phyloP scores from a whole-genome alignment of 2,888 invertebrate species.

The Dermolepida albohirtum region DNA sequence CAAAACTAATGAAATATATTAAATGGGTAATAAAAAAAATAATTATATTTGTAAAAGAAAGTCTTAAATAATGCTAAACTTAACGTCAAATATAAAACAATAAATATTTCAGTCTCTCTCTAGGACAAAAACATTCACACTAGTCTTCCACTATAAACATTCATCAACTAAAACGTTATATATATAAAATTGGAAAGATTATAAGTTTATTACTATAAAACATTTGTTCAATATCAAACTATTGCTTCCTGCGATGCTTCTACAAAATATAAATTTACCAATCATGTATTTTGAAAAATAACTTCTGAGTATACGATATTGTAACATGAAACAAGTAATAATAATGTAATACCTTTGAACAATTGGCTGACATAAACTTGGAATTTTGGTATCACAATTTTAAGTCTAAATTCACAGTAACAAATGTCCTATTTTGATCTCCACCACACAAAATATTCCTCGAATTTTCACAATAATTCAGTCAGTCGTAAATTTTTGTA shows the following conservation, averaged over 20 bases:
- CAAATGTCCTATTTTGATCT: conserved; percentile 35
- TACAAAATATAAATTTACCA: conserved; percentile 24
- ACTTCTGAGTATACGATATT: conserved; percentile 8
- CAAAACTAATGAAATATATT: conserved; percentile 23
- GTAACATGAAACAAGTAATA: conserved; percentile 17
- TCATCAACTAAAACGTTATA: conserved; percentile 37
- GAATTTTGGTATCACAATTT: conserved; percentile 52
- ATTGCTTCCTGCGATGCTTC: conserved; percentile 35
- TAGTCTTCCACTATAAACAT: conserved; percentile 36
- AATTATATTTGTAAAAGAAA: conserved; percentile 22
- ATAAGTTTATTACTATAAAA: conserved; percentile 36
- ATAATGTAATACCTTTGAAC: conserved; percentile 23
- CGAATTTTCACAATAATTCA: conserved; percentile 8
- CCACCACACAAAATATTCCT: conserved; percentile 29
- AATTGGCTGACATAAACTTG: conserved; percentile 48
- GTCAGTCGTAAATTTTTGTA: no score
- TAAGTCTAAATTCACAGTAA: conserved; percentile 42
- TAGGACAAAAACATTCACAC: conserved; percentile 39
- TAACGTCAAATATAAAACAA: conserved; percentile 40
- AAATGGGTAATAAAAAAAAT: conserved; percentile 31
- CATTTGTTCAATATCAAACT: conserved; percentile 39
- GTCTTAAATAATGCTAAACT: conserved; percentile 33
- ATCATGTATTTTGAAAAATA: conserved; percentile 17
- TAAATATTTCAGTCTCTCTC: conserved; percentile 43
- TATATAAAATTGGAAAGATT: conserved; percentile 40